Evolutionary conservation across 2,888 invertebrate genomes (phyloP), one percentile per base, ranked within the genome.

Genomic region (Drosophila recens): DNA sequence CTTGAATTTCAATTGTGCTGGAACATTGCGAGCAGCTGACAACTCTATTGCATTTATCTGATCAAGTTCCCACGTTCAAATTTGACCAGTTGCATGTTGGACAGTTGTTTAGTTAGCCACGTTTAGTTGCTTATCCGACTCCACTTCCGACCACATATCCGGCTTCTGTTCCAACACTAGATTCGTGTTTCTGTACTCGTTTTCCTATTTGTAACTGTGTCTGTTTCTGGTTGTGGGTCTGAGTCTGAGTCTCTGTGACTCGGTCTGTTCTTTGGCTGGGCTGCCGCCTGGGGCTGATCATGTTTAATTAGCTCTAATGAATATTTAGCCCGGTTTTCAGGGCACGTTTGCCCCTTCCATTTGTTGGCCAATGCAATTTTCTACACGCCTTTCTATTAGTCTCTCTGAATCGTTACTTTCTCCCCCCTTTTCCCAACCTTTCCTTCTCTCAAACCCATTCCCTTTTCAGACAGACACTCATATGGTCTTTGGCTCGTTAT

Each of bases 271-370:
- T 9, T n/a, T 45, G 59, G 4, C 38, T 42, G 43, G 17, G 13
- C 17, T 23, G 49, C 52, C 74, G 72, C 73, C 69, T 56, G 67
- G 67, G 75, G 72, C 83, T 70, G 88, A 86, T 89, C 86, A 81
- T 81, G 82, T 82, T 81, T 89, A 87, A 85, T 83, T 87, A 88
- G 81, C 78, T 72, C 85, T 89, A 89, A 89, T 87, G 90, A 88
- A 89, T 88, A 82, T 88, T 87, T 85, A 72, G 84, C 72, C 67
- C 64, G 62, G 54, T 71, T 59, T 59, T 61, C 65, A 56, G 54
- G 68, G 73, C 69, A 72, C 75, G 78, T 73, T 72, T 72, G 30
- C 15, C 15, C 27, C 48, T 4, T 10, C 27, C 48, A 5, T 17
- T 48, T 66, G 59, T 61, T 46, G 69, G 65, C 59, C 73, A 79